Conservation (phyloP, 2,888 invertebrate genomes). For the Cheilosia soror region DNA sequence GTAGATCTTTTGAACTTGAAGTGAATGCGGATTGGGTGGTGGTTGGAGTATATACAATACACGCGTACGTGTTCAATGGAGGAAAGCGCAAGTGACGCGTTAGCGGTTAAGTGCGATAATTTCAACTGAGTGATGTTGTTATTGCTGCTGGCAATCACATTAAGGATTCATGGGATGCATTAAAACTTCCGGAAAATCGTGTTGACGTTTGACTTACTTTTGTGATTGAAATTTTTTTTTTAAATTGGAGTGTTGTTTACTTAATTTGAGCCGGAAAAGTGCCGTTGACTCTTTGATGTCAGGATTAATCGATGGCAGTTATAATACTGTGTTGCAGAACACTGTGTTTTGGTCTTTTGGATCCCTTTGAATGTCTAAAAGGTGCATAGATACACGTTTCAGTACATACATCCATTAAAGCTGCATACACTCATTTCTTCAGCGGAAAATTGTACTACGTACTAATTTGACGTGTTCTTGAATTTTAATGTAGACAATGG, state of each 20-base stretch:
- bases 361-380: no score
- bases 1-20: not conserved
- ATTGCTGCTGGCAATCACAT: slow-evolving; percentile 13
- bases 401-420: no score
- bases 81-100: slow-evolving; percentile 23
- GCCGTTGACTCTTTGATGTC: not conserved
- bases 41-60: not conserved
- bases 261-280: not conserved
- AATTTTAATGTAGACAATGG: no score
- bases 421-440: no score
- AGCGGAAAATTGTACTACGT: no score
- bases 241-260: not conserved
- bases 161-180: slow-evolving; percentile 24
- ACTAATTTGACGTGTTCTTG: no score
- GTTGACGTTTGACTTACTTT: slow-evolving; percentile 3
- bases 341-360: no score
- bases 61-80: slow-evolving; percentile 38
- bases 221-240: not conserved
- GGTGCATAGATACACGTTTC: no score
- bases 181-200: slow-evolving; percentile 6
- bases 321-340: no score
- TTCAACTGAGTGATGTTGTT: slow-evolving; percentile 5
- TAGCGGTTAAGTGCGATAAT: slow-evolving; percentile 46
- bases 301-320: not conserved
- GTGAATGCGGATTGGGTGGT: not conserved